Conservation (phyloP, 2,113 vertebrate species). For the Sebastes schlegelii region DNA sequence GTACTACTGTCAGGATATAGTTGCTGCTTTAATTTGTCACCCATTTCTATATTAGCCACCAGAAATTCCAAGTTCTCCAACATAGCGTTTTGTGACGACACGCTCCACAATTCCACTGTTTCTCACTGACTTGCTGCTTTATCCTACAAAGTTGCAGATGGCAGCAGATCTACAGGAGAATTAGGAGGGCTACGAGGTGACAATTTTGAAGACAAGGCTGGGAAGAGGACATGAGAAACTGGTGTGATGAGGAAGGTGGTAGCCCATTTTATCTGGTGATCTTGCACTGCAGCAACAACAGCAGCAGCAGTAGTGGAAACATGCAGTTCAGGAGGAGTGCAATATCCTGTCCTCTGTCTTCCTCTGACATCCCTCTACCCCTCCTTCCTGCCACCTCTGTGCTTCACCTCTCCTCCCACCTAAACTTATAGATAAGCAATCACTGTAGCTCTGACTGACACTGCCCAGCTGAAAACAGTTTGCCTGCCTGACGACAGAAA, state of each 20-base stretch:
- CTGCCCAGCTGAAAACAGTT: constrained; percentile 15
- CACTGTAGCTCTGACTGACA: constrained; percentile 13
- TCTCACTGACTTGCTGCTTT: neutral
- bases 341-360: constrained; percentile 52
- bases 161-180: neutral
- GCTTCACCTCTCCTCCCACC: neutral
- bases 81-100: neutral
- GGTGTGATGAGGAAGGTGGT: constrained; percentile 3
- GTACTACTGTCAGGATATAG: no score
- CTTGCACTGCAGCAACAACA: constrained; percentile 14
- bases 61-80: constrained; percentile 23
- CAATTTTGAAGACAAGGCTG: neutral
- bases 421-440: constrained; percentile 25
- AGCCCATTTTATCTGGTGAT: constrained; percentile 50
- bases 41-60: constrained; percentile 8
- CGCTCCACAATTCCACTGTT: neutral
- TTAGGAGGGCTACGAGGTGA: neutral
- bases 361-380: constrained; percentile 3
- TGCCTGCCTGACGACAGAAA: constrained; percentile 34
- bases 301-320: constrained; percentile 56
- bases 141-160: neutral
- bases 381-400: constrained; percentile 26
- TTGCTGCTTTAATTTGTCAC: neutral
- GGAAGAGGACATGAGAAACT: neutral
- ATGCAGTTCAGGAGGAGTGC: constrained; percentile 22